Evolutionary conservation across 2,113 vertebrate genomes (phyloP), one percentile per base, ranked within the genome.

Genomic region (Pollimyrus isidori): DNA sequence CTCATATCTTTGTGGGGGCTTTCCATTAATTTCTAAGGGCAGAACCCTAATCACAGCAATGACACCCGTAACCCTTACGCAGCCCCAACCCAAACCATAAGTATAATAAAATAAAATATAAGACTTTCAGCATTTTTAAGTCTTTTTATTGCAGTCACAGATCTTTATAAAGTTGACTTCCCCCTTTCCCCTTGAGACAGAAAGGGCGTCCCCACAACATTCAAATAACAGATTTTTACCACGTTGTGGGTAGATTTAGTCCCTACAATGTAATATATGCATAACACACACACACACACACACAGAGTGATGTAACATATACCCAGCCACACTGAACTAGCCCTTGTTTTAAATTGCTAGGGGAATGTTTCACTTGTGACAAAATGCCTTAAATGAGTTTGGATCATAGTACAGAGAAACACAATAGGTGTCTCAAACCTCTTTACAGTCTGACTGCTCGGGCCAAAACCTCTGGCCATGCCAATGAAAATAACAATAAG

Each of bases 381-480:
- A 23, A 62, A 89, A 89, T 82, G 26, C 30, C 50, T 82, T 89
- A 39, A 65, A 23, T 87, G 87, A 87, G 88, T n/a, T 21, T n/a
- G 50, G 48, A 82, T 83, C 35, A 26, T 19, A 82, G 17, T 52
- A 45, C 26, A 45, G 30, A 89, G 73, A 39, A 53, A 80, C 17
- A 83, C 73, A 82, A 52, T 82, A 82, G n/a, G 21, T 53, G 26
- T 80, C 17, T 50, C 49, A 52, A 35, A 62, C 35, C 46, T 88
- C 48, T 50, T 35, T 88, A 35, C 19, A 52, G 73, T 73, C 46
- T 45, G 30, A 53, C 49, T 88, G 58, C 48, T 53, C 26, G 5
- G 21, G 48, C 85, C 50, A 56, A 21, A 73, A 88, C 30, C 35
- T 88, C 6, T 73, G 58, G 87, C 52, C 73, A 56, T 82, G 35